Evolutionary conservation across 2,797 vertebrate species (phyloP), one percentile per base, ranked within the genome.

Genomic region (Poeciliopsis paucimaculata): DNA sequence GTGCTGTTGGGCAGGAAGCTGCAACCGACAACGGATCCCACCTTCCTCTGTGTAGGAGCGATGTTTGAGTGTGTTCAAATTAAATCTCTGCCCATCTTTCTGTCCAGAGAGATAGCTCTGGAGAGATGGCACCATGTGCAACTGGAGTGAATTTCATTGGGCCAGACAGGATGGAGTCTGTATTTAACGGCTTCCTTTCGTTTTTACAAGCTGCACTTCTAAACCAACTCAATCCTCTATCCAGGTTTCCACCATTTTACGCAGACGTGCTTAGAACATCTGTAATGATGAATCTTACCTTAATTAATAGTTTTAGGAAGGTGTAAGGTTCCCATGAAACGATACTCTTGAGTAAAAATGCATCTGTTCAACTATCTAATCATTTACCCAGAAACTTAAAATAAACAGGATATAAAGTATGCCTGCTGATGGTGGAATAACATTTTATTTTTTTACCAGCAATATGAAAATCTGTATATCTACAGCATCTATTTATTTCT

Each of bases 1-100:
- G 90, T 86, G 91, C 91, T 90, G 89, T 88, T 86, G 87, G 86
- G 87, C 84, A 83, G 83, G 77, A 72, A 89, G 88, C 89, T 46
- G 77, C 39, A 72, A 66, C 11, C 76, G 79, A 84, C 86, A 86
- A 86, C 79, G 72, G n/a, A 73, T 70, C 72, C 51, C 51, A 76
- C 55, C 16, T 26, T 64, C 79, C 72, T 60, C 60, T 46, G 47
- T 39, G 51, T 53, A 3, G 46, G 5, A 26, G 34, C 55, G 47
- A 49, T 36, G 5, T 60, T 74, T 43, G 3, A 45, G 1, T 6
- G 72, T 46, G 34, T 34, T 55, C 45, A 4, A 85, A 77, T 75
- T n/a, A 72, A 79, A 73, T 73, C 13, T 16, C 31, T 23, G 36
- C 36, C 5, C 15, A 12, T 34, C 66, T 76, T 77, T 41, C 75